A percentile compares a stretch with the other conserved stretches of the same genome.
Evolutionary conservation across 2,888 invertebrate genomes (phyloP).

Genomic region (Dicycla oo): DNA sequence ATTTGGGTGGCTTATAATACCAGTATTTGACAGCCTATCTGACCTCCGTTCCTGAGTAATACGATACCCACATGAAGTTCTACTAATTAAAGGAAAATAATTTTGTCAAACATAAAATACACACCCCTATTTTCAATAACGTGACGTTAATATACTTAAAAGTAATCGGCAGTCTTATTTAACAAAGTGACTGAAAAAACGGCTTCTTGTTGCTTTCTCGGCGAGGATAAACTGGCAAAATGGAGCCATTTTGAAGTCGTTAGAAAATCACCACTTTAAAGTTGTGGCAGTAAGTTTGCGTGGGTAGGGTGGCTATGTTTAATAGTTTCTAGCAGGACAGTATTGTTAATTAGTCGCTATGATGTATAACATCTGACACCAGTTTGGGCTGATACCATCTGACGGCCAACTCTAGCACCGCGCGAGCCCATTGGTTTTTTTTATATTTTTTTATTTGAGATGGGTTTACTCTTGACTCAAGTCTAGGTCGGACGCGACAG

Average conservation of each 20-base stretch:
- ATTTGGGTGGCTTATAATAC: too few relatives aligned
- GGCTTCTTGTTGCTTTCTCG: conserved; percentile 33
- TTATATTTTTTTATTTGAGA: too few relatives aligned
- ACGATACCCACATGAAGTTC: not conserved
- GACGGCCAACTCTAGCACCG: too few relatives aligned
- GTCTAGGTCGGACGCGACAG: too few relatives aligned
- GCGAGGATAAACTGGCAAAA: conserved; percentile 59
- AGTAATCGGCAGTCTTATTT: conserved; percentile 1
- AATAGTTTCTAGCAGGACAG: conserved; percentile 1
- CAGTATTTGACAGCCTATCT: too few relatives aligned
- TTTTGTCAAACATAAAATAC: not conserved
- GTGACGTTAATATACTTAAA: conserved; percentile 4
- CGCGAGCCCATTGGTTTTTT: too few relatives aligned
- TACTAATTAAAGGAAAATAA: not conserved
- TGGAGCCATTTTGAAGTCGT: conserved; percentile 67
- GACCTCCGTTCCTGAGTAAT: not conserved
- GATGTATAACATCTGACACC: too few relatives aligned
- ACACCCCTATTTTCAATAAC: not conserved
- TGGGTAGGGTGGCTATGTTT: conserved; percentile 37
- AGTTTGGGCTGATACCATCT: too few relatives aligned
- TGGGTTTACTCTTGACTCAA: too few relatives aligned
- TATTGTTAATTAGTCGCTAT: not conserved
- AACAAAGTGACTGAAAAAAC: conserved; percentile 50
- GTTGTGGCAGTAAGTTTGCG: conserved; percentile 64
- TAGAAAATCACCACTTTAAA: conserved; percentile 71